Conservation (phyloP, 2,797 vertebrate species). For the Lacerta viridis region DNA sequence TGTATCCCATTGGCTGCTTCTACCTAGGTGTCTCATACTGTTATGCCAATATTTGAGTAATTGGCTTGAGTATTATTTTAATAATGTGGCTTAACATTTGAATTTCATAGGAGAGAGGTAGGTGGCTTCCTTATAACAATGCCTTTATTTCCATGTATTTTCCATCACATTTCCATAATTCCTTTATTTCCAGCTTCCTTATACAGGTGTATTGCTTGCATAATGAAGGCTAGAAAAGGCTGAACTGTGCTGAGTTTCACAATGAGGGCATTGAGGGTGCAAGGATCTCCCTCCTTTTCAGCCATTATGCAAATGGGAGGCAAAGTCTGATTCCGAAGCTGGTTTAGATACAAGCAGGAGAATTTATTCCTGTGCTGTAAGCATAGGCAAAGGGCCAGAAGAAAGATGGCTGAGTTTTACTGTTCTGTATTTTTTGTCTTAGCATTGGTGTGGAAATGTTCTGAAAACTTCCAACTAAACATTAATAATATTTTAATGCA, state of each 20-base stretch:
- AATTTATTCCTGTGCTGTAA: conserved; percentile 16
- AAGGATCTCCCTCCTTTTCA: conserved; percentile 22
- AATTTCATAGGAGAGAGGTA: conserved; percentile 32
- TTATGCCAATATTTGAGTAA: conserved; percentile 30
- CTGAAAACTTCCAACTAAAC: conserved; percentile 1
- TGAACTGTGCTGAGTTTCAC: conserved; percentile 24
- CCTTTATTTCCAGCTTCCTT: conserved; percentile 34
- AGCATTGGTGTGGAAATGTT: neutral
- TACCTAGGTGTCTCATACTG: neutral
- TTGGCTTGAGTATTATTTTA: conserved; percentile 35
- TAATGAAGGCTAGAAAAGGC: conserved; percentile 28
- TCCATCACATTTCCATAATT: conserved; percentile 49
- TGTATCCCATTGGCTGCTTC: neutral
- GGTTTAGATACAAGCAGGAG: conserved; percentile 16
- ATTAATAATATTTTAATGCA: neutral
- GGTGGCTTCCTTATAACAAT: conserved; percentile 24
- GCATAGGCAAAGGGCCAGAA: neutral
- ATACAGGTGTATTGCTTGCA: conserved; percentile 38
- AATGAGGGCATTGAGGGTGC: conserved; percentile 16
- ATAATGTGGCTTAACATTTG: conserved; percentile 37
- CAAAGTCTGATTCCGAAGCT: conserved; percentile 18
- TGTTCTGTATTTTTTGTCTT: neutral
- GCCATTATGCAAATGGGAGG: conserved; percentile 38
- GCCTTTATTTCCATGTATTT: conserved; percentile 47
- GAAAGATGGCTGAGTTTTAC: neutral